Percentiles rank a stretch among this genome's conserved stretches.
Conservation (phyloP, 2,888 invertebrate genomes). For the Netelia inedita region DNA sequence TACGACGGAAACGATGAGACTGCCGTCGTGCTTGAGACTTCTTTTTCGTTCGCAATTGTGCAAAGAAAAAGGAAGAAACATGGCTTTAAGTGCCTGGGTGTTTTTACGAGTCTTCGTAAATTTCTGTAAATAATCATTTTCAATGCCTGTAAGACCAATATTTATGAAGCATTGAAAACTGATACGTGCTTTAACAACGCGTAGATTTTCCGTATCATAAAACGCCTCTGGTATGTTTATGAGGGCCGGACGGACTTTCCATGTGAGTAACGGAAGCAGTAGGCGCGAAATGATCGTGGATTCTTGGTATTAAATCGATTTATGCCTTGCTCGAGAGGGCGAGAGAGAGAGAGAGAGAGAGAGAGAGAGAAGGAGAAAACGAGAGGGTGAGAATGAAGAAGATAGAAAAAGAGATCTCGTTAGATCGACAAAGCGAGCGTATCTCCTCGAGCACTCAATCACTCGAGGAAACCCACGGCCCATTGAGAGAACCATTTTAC, state of each 20-base stretch:
- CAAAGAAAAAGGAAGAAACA: too few relatives aligned
- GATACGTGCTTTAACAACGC: too few relatives aligned
- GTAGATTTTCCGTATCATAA: slow-evolving; percentile 9
- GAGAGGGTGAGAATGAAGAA: not conserved
- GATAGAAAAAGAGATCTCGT: slow-evolving; percentile 42
- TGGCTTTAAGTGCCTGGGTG: not conserved
- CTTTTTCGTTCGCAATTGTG: not conserved
- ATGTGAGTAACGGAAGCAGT: slow-evolving; percentile 43
- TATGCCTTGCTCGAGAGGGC: slow-evolving; percentile 25
- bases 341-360: slow-evolving; percentile 1
- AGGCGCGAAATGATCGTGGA: slow-evolving; percentile 51
- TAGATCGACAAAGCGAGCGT: slow-evolving; percentile 67
- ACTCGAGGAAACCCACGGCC: slow-evolving; percentile 60
- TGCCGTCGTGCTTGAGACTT: not conserved
- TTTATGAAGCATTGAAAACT: too few relatives aligned
- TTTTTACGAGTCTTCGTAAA: not conserved
- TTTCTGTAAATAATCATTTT: not conserved
- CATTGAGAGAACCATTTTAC: slow-evolving; percentile 62
- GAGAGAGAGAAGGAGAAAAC: slow-evolving; percentile 34
- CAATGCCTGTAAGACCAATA: slow-evolving; percentile 1
- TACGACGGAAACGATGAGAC: not conserved
- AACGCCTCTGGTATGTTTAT: slow-evolving; percentile 20
- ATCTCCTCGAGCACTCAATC: slow-evolving; percentile 63
- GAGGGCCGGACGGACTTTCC: not conserved
- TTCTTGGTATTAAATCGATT: slow-evolving; percentile 65